These are phyloP conservation scores for Balearica regulorum DNA, from an alignment of 2,797 vertebrate genomes.

Conservation along the genomic window DNA sequence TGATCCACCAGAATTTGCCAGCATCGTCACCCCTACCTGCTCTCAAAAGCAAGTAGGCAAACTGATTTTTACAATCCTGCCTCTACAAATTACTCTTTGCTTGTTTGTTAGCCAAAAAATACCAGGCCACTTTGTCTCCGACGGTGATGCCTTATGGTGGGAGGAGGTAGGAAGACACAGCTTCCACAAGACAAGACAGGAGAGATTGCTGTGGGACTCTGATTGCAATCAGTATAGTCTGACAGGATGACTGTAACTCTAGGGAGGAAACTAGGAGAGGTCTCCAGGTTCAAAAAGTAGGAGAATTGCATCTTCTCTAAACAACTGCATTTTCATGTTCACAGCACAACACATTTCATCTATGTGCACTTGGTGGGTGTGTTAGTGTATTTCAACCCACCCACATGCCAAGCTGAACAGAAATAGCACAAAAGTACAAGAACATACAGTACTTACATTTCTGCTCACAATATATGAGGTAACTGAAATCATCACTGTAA, in stretches of 20 bases:
- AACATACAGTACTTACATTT: slow-evolving; percentile 65
- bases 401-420: slow-evolving; percentile 60
- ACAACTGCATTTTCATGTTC: slow-evolving; percentile 58
- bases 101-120: not conserved
- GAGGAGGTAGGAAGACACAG: not conserved
- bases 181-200: not conserved
- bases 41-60: slow-evolving; percentile 10
- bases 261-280: not conserved
- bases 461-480: slow-evolving; percentile 41
- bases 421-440: slow-evolving; percentile 65
- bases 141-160: not conserved
- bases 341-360: slow-evolving; percentile 61
- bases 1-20: not conserved
- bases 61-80: not conserved
- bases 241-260: not conserved
- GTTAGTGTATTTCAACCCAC: slow-evolving; percentile 62
- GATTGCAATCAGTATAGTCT: not conserved
- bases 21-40: not conserved
- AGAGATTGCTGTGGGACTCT: not conserved
- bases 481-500: slow-evolving; percentile 46
- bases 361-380: slow-evolving; percentile 58
- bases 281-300: slow-evolving; percentile 24
- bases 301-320: slow-evolving; percentile 30
- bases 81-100: not conserved
- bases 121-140: not conserved